Percentiles rank a stretch among this genome's conserved stretches.
These are phyloP conservation scores for Climacteris rufus DNA, from an alignment of 2,113 vertebrate genomes.

Conservation along the genomic window DNA sequence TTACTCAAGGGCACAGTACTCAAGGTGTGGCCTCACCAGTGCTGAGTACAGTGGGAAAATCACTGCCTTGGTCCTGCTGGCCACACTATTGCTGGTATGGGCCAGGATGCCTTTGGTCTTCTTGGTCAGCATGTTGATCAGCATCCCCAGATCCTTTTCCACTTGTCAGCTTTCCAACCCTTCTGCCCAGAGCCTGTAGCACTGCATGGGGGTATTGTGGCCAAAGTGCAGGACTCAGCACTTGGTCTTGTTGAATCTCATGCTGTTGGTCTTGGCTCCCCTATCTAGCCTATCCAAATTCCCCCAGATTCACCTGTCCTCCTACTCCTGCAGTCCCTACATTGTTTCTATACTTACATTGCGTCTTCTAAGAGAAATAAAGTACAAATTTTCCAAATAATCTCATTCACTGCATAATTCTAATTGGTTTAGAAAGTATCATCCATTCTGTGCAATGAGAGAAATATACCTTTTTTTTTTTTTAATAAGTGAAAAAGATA, in stretches of 20 bases:
- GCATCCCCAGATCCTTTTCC: not conserved
- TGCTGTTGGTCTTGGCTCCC: not conserved
- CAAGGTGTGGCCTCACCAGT: not conserved
- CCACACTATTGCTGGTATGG: not conserved
- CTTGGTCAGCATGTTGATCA: not conserved
- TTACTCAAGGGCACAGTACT: not conserved
- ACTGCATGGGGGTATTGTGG: not conserved
- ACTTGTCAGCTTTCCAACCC: not conserved
- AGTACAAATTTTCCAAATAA: not conserved
- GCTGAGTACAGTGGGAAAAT: rapidly evolving
- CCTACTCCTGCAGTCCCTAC: not conserved
- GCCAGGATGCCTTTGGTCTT: not conserved
- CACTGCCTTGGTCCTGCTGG: not conserved
- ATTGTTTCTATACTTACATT: not conserved
- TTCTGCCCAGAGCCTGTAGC: not conserved
- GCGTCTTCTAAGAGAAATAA: not conserved
- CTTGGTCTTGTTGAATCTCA: not conserved
- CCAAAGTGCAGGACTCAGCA: not conserved
- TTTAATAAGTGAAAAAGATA: not conserved
- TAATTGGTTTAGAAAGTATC: not conserved
- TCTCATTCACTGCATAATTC: not conserved
- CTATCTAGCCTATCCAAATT: not conserved
- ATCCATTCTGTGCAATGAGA: not conserved
- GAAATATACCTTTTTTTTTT: not conserved
- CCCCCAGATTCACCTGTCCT: not conserved